Evolutionary conservation across 2,113 vertebrate genomes (phyloP).

Genomic region (Parus major): DNA sequence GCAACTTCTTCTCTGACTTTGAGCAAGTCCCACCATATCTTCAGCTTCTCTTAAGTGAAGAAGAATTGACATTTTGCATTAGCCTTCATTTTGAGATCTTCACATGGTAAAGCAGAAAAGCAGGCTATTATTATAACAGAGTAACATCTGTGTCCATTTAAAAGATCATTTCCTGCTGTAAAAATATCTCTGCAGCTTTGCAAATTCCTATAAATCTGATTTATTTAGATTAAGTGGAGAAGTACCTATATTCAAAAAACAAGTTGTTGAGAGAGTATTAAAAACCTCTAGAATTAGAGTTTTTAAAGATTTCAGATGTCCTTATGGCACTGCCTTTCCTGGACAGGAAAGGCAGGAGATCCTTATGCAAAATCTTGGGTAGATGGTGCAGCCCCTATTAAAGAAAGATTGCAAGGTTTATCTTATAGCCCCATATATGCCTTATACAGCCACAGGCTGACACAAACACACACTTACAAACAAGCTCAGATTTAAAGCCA

Average conservation of each 20-base stretch:
- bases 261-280: background rate
- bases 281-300: background rate
- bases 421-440: background rate
- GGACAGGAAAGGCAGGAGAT: background rate
- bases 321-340: background rate
- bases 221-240: conserved; percentile 17
- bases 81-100: conserved; percentile 8
- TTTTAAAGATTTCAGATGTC: background rate
- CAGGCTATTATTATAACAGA: conserved; percentile 8
- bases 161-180: conserved; percentile 63
- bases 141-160: conserved; percentile 66
- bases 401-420: background rate
- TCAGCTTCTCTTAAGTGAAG: background rate
- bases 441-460: background rate
- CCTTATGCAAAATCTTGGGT: background rate
- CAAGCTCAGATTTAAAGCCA: background rate
- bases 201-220: conserved; percentile 50
- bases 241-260: conserved; percentile 12
- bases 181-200: conserved; percentile 55
- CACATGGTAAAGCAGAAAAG: background rate
- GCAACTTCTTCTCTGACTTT: background rate
- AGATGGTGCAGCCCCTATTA: background rate
- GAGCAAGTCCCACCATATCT: background rate
- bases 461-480: background rate
- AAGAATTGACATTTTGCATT: background rate